Percentiles rank a stretch among this genome's conserved stretches.
Evolutionary conservation across 2,113 vertebrate species (phyloP).

Genomic region (Odontophorus gujanensis): DNA sequence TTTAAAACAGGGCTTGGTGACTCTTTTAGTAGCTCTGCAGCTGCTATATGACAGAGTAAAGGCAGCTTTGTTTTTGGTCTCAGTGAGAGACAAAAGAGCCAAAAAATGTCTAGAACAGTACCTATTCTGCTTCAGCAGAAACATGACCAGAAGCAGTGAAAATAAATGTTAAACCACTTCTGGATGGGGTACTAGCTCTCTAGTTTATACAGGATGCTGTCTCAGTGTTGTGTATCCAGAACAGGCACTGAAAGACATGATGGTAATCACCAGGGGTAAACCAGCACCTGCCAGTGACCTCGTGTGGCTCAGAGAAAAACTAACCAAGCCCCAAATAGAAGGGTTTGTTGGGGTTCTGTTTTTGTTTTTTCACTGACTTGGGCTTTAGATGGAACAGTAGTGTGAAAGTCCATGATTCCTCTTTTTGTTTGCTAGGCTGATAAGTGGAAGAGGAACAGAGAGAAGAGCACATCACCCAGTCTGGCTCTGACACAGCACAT

Average conservation of each 20-base stretch:
- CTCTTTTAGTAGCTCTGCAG: background rate
- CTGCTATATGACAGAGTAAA: fast-evolving
- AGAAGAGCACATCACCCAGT: background rate
- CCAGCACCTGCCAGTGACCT: background rate
- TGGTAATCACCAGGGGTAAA: background rate
- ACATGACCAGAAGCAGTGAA: background rate
- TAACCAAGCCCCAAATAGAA: background rate
- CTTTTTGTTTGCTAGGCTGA: background rate
- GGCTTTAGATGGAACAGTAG: background rate
- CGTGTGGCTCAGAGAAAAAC: background rate
- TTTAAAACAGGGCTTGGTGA: background rate
- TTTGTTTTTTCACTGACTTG: background rate
- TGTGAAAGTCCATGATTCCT: background rate
- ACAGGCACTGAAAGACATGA: background rate
- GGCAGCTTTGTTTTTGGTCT: background rate
- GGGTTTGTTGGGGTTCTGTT: background rate
- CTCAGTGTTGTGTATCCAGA: background rate
- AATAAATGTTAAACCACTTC: background rate
- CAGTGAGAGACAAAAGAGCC: background rate
- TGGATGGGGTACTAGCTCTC: background rate
- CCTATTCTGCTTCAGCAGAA: background rate
- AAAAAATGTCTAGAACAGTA: background rate
- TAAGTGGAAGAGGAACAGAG: conserved; percentile 41
- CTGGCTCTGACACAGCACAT: fast-evolving
- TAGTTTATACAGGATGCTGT: background rate